Evolutionary conservation across 1,140 invertebrate genomes (phyloP), one percentile per base, ranked within the genome.

Genomic region (Cyclargus thomasi): DNA sequence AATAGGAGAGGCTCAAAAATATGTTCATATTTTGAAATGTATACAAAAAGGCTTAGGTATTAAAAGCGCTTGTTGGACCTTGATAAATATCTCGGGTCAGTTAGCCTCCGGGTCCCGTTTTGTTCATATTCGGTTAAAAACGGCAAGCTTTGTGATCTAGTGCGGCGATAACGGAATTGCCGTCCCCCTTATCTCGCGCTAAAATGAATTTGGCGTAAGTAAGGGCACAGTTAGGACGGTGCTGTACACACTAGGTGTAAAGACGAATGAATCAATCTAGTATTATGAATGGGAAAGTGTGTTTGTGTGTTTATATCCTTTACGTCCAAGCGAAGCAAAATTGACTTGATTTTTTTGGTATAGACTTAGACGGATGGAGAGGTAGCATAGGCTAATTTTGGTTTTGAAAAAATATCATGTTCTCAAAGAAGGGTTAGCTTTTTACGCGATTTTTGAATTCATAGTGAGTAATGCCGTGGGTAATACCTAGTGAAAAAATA

Each of bases 91-190:
- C 68, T 73, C 67, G 75, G 76, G 76, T 79, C 79, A 72, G 64
- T 63, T 66, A 67, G 65, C 75, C 72, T 71, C 67, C 65, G 72
- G 77, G 76, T 77, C 67, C 69, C 73, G 66, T 80, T 78, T 80
- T 81, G 77, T 79, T 80, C 74, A 79, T 79, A 80, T 76, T 77
- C 70, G 70, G 75, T 77, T 76, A 78, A 81, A 83, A 82, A 79
- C 74, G 74, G 74, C 72, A 67, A 70, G 70, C 74, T 78, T 75
- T 73, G 74, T 81, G 79, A 81, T 83, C 73, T 71, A 73, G 67
- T 72, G 70, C 63, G 67, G 55, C 65, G 79, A 81, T 80, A 84
- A 76, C 74, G 65, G 72, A 81, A 82, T 81, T 80, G 73, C 72
- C 70, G 72, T 72, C 73, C 71, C 71, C 74, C 76, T 75, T 79